Percentiles rank a stretch among this genome's conserved stretches.
Conservation (phyloP, 92 coral and sea anemone species). For the Palythoa caribaeorum region DNA sequence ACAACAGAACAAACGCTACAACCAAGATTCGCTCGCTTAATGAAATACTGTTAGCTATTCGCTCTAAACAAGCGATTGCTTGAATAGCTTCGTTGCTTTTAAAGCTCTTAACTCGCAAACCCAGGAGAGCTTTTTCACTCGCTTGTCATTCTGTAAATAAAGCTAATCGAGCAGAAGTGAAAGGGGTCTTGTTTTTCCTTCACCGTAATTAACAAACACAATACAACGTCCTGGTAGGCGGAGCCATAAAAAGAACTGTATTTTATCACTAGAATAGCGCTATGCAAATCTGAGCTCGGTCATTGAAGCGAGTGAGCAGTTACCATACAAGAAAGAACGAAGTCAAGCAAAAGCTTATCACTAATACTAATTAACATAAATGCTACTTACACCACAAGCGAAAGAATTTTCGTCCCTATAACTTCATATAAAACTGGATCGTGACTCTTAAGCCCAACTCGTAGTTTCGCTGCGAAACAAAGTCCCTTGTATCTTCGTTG, state of each 20-base stretch:
- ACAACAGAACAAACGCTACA: neutral
- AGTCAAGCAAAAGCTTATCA: constrained; percentile 3
- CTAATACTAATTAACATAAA: constrained; percentile 15
- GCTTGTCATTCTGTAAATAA: constrained; percentile 45
- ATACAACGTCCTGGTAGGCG: constrained; percentile 60
- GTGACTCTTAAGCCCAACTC: constrained; percentile 79
- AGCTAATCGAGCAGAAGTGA: constrained; percentile 37
- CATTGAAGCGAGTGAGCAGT: constrained; percentile 30
- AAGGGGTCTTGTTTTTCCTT: constrained; percentile 28
- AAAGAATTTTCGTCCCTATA: neutral
- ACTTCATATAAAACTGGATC: constrained; percentile 18
- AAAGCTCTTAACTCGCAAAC: constrained; percentile 46
- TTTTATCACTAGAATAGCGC: constrained; percentile 31
- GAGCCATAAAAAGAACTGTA: constrained; percentile 49
- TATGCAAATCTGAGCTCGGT: constrained; percentile 36
- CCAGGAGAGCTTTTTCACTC: constrained; percentile 41
- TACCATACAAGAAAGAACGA: neutral
- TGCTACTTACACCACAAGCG: neutral
- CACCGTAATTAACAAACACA: constrained; percentile 63
- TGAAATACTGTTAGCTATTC: neutral
- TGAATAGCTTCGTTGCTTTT: constrained; percentile 35
- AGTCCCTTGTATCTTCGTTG: constrained; percentile 58
- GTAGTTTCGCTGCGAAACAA: constrained; percentile 97
- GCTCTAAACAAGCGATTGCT: constrained; percentile 5
- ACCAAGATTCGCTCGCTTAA: neutral